Base-by-base conservation (phyloP, 2,113 vertebrate genomes). In the Hypomesus transpacificus region DNA sequence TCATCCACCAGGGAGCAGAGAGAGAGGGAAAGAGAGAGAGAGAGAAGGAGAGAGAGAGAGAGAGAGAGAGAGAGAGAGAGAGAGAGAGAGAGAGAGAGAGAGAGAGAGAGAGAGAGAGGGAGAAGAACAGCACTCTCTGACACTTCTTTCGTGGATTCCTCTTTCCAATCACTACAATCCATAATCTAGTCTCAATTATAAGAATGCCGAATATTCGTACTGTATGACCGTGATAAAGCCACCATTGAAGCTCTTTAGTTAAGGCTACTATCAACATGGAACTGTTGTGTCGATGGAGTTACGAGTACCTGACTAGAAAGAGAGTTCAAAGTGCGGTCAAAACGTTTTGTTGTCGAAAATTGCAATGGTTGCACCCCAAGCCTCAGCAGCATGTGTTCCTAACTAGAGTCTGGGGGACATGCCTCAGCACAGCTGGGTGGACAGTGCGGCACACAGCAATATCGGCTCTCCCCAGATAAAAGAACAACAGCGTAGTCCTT, bases 1-100 rank as follows among this genome's bases (percentile, higher is more conserved):
- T 84, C 82, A 87, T 86, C 82, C 78, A 80, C 79, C 69, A 14
- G 2, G 68, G 53, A 22, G 9, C 26, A 64, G 51, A 64, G 46
- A 16, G 77, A n/a, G n/a, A 17, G 68, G 63, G 51, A 39, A 7
- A 50, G 64, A 65, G 57, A 66, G 75, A 34, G 31, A 75, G 75
- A 74, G 11, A 18, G 70, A 58, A 71, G 69, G 81, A 62, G 79
- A 69, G 72, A 77, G 77, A 72, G 66, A 75, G 69, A 81, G 79
- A 70, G 69, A 68, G 70, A 61, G 70, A 39, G 34, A 39, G 34
- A 39, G 6, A 7, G 34, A 39, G 39, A 46, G 39, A 13, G 31
- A 8, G 31, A 34, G 31, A 34, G 31, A 6, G 26, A 14, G 26
- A 14, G 24, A 14, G 22, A 22, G 58, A 22, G 20, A 22, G 20